Percentiles rank a stretch among this genome's conserved stretches.
Evolutionary conservation across 2,113 vertebrate genomes (phyloP).

Genomic region (Illadopsis cleaveri): DNA sequence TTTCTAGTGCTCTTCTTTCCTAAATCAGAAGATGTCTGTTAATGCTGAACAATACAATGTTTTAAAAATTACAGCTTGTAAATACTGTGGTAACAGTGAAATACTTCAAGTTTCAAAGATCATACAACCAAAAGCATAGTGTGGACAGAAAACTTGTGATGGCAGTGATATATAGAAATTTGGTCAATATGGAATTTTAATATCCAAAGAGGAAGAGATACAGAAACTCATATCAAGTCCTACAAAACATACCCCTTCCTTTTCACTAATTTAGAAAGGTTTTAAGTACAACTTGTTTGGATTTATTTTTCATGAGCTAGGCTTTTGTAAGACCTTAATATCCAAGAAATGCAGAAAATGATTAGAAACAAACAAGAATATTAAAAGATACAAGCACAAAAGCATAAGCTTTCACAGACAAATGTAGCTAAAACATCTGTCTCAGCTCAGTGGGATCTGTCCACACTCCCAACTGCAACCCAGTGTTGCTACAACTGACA

Average conservation of each 20-base stretch:
- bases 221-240: not conserved
- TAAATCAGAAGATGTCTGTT: conserved; percentile 68
- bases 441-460: not conserved
- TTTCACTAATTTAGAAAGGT: conserved; percentile 22
- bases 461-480: not conserved
- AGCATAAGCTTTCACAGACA: conserved; percentile 17
- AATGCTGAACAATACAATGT: not conserved
- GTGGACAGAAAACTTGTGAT: conserved; percentile 71
- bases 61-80: not conserved
- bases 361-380: conserved; percentile 58
- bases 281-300: not conserved
- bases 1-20: conserved; percentile 99
- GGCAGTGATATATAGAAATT: conserved; percentile 69
- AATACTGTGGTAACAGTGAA: conserved; percentile 69
- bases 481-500: not conserved
- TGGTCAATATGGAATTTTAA: conserved; percentile 3
- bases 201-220: conserved; percentile 3
- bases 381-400: conserved; percentile 58
- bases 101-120: conserved; percentile 58
- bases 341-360: conserved; percentile 44
- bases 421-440: conserved; percentile 23
- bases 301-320: conserved; percentile 5
- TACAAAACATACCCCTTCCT: conserved; percentile 25
- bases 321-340: conserved; percentile 3
- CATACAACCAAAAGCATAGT: conserved; percentile 76